Percentiles rank a stretch among this genome's conserved stretches.
phyloP scores from a whole-genome alignment of 2,113 vertebrate species.

The Myrmophylax atrothorax region DNA sequence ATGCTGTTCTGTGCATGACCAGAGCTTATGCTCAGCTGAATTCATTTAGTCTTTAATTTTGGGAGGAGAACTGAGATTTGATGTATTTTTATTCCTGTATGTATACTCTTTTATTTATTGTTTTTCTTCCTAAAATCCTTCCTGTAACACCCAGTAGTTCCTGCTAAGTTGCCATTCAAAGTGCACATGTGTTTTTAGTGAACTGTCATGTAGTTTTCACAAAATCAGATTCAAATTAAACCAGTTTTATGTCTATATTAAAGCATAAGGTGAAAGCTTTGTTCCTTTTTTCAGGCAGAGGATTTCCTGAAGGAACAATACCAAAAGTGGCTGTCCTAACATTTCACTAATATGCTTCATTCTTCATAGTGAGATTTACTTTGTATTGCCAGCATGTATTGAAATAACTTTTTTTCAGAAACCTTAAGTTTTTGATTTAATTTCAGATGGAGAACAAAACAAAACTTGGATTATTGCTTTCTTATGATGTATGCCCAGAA shows the following conservation, averaged over 20 bases:
- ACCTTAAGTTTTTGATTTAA: slow-evolving; percentile 17
- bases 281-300: background rate
- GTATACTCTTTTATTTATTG: background rate
- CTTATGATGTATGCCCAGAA: slow-evolving; percentile 99
- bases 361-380: background rate
- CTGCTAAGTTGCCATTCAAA: background rate
- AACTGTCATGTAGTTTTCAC: background rate
- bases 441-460: slow-evolving; percentile 96
- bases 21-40: background rate
- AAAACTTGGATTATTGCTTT: slow-evolving; percentile 98
- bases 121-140: background rate
- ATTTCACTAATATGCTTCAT: background rate
- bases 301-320: slow-evolving; percentile 1
- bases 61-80: background rate
- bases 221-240: slow-evolving; percentile 2
- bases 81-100: background rate
- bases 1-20: background rate
- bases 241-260: background rate
- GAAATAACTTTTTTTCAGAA: background rate
- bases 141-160: background rate
- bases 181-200: background rate
- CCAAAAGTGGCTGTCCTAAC: slow-evolving; percentile 12
- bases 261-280: background rate
- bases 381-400: background rate
- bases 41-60: background rate